Evolutionary conservation across 2,113 vertebrate species (phyloP).

Genomic region (Oreotragus oreotragus): DNA sequence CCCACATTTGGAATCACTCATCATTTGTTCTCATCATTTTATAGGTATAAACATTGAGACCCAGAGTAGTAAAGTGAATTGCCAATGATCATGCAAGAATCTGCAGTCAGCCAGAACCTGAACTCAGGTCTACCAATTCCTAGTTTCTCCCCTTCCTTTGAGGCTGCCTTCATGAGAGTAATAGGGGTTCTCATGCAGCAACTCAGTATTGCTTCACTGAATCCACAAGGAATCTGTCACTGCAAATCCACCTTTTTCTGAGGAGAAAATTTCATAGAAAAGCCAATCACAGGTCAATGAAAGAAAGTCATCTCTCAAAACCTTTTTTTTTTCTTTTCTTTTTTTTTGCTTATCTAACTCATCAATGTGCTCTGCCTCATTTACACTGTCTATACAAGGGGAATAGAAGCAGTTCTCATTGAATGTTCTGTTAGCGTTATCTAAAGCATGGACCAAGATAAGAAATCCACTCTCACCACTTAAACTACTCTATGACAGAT

Average conservation of each 20-base stretch:
- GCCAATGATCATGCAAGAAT: not conserved
- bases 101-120: not conserved
- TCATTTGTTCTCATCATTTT: slow-evolving; percentile 19
- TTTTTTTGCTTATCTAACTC: not conserved
- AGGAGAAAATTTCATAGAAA: not conserved
- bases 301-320: not conserved
- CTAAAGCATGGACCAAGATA: not conserved
- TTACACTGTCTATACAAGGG: not conserved
- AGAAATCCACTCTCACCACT: not conserved
- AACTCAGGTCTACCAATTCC: not conserved
- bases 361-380: not conserved
- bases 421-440: not conserved
- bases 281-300: not conserved
- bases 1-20: not conserved
- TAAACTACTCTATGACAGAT: not conserved
- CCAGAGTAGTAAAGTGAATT: not conserved
- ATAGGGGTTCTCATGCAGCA: rapidly evolving
- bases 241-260: not conserved
- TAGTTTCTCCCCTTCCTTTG: not conserved
- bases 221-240: not conserved
- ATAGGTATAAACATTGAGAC: not conserved
- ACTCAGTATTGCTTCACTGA: not conserved
- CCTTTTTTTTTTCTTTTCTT: not conserved
- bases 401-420: not conserved
- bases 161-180: not conserved